Evolutionary conservation across 1,140 invertebrate genomes (phyloP).

Genomic region (Caenorhabditis brenneri): DNA sequence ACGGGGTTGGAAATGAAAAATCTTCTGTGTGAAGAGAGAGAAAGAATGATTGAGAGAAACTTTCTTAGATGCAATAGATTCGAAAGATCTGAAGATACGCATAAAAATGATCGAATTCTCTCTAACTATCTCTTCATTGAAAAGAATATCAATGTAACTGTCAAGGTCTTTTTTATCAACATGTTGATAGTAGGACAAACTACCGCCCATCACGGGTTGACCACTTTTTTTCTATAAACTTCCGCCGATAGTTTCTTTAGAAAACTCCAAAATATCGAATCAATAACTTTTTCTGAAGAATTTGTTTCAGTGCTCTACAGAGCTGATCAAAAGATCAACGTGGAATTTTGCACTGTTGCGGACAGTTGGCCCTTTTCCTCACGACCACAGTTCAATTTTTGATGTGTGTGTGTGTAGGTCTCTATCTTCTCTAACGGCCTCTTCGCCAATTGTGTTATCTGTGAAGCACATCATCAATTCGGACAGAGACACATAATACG

Average conservation of each 20-base stretch:
- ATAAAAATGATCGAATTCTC: too few species aligned
- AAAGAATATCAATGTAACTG: too few species aligned
- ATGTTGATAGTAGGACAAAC: too few species aligned
- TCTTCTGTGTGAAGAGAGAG: background rate
- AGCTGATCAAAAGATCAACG: background rate
- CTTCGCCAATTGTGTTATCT: background rate
- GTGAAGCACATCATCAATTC: background rate
- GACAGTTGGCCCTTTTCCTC: background rate
- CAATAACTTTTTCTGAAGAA: too few species aligned
- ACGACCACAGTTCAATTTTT: slow-evolving; percentile 14
- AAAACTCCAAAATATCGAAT: too few species aligned
- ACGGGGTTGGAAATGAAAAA: background rate
- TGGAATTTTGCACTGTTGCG: background rate
- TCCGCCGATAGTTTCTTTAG: too few species aligned
- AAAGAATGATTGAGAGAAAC: too few species aligned
- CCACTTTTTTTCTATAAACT: too few species aligned
- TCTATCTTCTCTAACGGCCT: background rate
- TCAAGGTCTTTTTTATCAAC: background rate
- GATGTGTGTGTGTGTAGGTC: background rate
- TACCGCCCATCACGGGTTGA: too few species aligned
- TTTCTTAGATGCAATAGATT: too few species aligned
- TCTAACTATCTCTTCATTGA: too few species aligned
- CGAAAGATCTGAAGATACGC: too few species aligned
- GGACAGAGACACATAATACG: background rate
- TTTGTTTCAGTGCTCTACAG: background rate